A percentile compares a stretch with the other conserved stretches of the same genome.
phyloP scores from a whole-genome alignment of 1,140 invertebrate species.

The Acyrthosiphon pisum region DNA sequence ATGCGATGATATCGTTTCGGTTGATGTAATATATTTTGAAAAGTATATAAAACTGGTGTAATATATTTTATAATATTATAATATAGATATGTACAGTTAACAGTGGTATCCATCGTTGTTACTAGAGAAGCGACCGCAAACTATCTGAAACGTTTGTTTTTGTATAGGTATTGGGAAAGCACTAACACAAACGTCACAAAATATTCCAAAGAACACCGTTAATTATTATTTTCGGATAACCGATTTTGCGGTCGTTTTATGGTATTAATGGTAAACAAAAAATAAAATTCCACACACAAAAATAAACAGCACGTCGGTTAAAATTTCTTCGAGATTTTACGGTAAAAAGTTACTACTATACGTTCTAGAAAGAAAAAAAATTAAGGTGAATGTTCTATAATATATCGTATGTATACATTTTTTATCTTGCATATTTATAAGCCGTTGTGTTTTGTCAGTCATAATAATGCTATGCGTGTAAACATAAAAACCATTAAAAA shows the following conservation, averaged over 20 bases:
- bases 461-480: not conserved
- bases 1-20: not conserved
- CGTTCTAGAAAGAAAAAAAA: not conserved
- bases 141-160: not conserved
- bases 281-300: not conserved
- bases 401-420: not conserved
- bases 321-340: not conserved
- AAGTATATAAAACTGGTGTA: too few relatives aligned
- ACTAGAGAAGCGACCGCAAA: not conserved
- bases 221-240: not conserved
- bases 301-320: not conserved
- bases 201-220: not conserved
- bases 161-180: not conserved
- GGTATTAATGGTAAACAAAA: not conserved
- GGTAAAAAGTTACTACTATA: not conserved
- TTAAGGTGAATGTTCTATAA: not conserved
- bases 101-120: not conserved
- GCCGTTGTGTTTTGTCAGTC: conserved; percentile 8
- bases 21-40: not conserved
- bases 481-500: not conserved
- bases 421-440: not conserved
- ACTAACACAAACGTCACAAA: not conserved
- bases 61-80: not conserved
- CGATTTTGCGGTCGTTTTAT: not conserved
- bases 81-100: not conserved